Evolutionary conservation across 2,113 vertebrate genomes (phyloP).

Genomic region (Austrofundulus limnaeus): DNA sequence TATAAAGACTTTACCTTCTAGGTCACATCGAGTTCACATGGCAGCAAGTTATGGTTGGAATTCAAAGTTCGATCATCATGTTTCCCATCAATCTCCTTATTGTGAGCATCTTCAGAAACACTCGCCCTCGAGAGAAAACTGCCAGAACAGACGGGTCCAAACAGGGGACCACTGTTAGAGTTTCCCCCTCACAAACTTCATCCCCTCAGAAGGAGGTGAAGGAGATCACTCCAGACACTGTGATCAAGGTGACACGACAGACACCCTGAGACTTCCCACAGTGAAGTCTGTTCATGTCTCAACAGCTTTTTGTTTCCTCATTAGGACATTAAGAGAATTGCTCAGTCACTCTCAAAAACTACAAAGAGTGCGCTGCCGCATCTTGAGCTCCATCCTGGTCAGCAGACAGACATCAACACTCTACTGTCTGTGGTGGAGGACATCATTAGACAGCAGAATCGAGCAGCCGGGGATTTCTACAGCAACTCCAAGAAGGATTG

Average conservation of each 20-base stretch:
- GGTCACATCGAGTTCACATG: constrained; percentile 94
- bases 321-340: constrained; percentile 88
- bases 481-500: constrained; percentile 75
- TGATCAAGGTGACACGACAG: constrained; percentile 82
- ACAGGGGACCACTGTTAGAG: constrained; percentile 70
- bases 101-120: constrained; percentile 92
- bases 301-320: constrained; percentile 4
- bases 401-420: constrained; percentile 84
- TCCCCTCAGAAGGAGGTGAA: constrained; percentile 65
- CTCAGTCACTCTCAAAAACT: constrained; percentile 84
- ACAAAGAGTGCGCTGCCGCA: constrained; percentile 79
- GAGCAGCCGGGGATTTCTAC: constrained; percentile 70
- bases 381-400: constrained; percentile 69
- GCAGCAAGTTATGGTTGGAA: constrained; percentile 93
- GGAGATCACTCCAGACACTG: constrained; percentile 84
- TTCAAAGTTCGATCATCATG: constrained; percentile 95
- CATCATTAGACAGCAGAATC: constrained; percentile 84
- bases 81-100: constrained; percentile 96
- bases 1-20: constrained; percentile 54
- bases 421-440: constrained; percentile 88
- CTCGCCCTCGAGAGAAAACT: constrained; percentile 62
- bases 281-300: not conserved
- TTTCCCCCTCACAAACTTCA: constrained; percentile 66
- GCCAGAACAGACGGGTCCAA: constrained; percentile 57
- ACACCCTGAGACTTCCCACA: not conserved